Evolutionary conservation across 2,113 vertebrate species (phyloP).

Genomic region (Vicugna pacos): DNA sequence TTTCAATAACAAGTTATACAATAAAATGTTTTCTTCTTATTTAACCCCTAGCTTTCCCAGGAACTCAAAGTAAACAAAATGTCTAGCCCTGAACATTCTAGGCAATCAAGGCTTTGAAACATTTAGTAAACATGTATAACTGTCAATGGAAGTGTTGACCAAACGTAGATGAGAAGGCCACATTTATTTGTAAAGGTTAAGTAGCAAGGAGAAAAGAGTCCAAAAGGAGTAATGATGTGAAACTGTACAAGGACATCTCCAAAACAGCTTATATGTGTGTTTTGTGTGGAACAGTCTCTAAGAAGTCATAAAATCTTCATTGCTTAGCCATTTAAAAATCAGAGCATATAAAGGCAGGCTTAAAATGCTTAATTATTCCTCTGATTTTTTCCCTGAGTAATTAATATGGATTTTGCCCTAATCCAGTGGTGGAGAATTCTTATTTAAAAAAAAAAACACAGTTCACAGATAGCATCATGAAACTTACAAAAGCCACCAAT

Average conservation of each 20-base stretch:
- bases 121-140: slow-evolving; percentile 2
- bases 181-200: slow-evolving; percentile 59
- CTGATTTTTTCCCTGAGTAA: slow-evolving; percentile 26
- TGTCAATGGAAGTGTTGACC: neutral
- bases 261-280: slow-evolving; percentile 52
- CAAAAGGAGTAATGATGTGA: slow-evolving; percentile 56
- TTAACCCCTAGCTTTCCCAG: neutral
- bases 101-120: neutral
- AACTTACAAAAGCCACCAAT: neutral
- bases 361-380: slow-evolving; percentile 52
- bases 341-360: slow-evolving; percentile 46
- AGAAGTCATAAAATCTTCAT: slow-evolving; percentile 64
- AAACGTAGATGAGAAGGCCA: slow-evolving; percentile 12
- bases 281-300: slow-evolving; percentile 60
- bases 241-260: slow-evolving; percentile 47
- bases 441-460: neutral
- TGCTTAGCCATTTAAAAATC: slow-evolving; percentile 63
- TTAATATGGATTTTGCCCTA: slow-evolving; percentile 7
- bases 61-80: neutral
- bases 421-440: neutral
- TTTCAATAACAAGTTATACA: neutral
- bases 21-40: slow-evolving; percentile 8
- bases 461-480: neutral
- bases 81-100: neutral
- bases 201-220: slow-evolving; percentile 39